Evolutionary conservation across 2,797 vertebrate genomes (phyloP), one percentile per base, ranked within the genome.

Genomic region (Remorina albescens): DNA sequence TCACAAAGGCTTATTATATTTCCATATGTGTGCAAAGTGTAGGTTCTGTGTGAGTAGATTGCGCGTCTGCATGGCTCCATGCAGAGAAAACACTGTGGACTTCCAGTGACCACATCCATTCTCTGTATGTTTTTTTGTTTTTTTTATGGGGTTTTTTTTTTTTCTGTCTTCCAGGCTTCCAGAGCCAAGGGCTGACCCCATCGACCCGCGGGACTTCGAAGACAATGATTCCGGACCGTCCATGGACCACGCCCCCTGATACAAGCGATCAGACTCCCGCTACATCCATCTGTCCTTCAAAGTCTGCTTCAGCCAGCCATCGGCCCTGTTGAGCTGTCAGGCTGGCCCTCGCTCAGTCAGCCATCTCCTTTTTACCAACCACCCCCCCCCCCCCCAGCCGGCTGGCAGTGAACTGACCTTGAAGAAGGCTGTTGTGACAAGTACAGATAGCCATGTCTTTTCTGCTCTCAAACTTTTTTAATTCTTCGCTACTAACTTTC

Each of bases 201-300:
- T 84, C 64, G 81, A 87, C 78, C 91, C 59, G 0, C 85, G 67
- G 7, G 86, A 93, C 75, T 85, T 87, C 23, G 87, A 86, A 8
- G 92, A 93, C 63, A 74, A 85, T 18, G 89, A 90, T 42, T 83
- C 88, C 0, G 88, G 86, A 49, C 85, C 88, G 0, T 91, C 88
- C 55, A 92, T 91, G 91, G 92, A 88, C 69, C 89, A 93, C 32
- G 91, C 90, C 65, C 94, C 94, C 19, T 95, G 88, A 94, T 62
- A 36, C 12, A 60, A 60, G 42, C 77, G 18, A 44, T 30, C 60
- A 23, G 69, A 66, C 49, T 57, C 36, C 49, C 1, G 6, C 64
- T 53, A 9, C 53, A 19, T 53, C 83, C 75, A 72, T 66, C 66
- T 75, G 71, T 69, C 79, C 76, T 80, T 81, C 65, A 75, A 2